Percentiles rank a stretch among this genome's conserved stretches.
These are phyloP conservation scores for Eublepharis macularius DNA, from an alignment of 2,113 vertebrate species.

Conservation along the genomic window DNA sequence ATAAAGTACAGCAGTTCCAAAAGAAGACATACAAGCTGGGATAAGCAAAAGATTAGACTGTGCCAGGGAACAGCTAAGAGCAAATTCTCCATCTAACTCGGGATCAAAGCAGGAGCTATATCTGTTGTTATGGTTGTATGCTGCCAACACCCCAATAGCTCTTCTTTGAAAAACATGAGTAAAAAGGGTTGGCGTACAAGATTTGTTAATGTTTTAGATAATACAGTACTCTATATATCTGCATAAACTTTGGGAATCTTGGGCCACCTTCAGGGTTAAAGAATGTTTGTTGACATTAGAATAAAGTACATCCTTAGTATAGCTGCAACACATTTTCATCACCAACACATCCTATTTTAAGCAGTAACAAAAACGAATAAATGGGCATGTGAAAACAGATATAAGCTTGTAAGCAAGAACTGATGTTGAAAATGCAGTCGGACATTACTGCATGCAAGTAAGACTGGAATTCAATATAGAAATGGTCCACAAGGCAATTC, in stretches of 20 bases:
- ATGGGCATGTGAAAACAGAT: conserved; percentile 54
- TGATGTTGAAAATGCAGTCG: conserved; percentile 6
- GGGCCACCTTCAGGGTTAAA: neutral
- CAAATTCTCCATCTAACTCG: neutral
- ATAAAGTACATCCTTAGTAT: conserved; percentile 38
- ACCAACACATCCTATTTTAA: conserved; percentile 47
- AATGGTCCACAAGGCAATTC: conserved; percentile 3
- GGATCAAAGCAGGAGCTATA: neutral
- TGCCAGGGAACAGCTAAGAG: neutral
- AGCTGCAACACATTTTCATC: conserved; percentile 19
- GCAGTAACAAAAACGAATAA: conserved; percentile 52
- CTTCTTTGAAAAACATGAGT: neutral
- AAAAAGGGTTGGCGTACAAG: neutral
- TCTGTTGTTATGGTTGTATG: neutral
- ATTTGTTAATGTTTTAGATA: neutral
- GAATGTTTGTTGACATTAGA: conserved; percentile 34
- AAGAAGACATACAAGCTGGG: neutral
- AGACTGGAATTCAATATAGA: conserved; percentile 6
- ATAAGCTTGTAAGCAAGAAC: conserved; percentile 61
- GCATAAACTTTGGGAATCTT: neutral
- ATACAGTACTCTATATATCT: neutral
- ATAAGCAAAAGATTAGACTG: neutral
- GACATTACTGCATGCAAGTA: neutral
- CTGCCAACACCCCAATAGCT: neutral
- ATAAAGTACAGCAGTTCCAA: neutral